Conservation (phyloP, 1,140 invertebrate species). For the Alviniconcha marisindica region DNA sequence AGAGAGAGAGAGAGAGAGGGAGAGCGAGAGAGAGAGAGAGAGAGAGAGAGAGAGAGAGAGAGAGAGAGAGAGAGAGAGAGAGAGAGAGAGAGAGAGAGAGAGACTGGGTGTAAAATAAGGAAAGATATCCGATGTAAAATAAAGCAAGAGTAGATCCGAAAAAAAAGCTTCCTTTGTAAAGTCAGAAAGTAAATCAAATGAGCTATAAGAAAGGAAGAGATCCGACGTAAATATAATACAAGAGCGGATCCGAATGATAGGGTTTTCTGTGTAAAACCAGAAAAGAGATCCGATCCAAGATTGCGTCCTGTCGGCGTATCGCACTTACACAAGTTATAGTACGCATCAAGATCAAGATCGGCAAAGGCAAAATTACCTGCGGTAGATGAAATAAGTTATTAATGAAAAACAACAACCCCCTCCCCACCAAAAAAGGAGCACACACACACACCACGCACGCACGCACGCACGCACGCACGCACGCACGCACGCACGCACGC, state of each 20-base stretch:
- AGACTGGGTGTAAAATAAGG: too few species aligned
- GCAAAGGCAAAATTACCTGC: too few species aligned
- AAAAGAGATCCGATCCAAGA: too few species aligned
- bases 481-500: slow-evolving; percentile 4
- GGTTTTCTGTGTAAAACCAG: too few species aligned
- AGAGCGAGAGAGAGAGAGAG: neutral
- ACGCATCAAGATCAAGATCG: too few species aligned
- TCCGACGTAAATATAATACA: too few species aligned
- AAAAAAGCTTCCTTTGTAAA: too few species aligned
- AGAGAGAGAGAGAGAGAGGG: neutral
- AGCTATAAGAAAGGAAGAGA: too few species aligned
- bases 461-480: neutral
- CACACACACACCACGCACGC: neutral
- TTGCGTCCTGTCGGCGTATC: too few species aligned
- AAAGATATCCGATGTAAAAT: neutral
- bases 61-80: slow-evolving; percentile 9
- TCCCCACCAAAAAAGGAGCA: neutral
- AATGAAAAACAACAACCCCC: neutral
- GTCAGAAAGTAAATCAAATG: too few species aligned
- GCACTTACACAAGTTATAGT: too few species aligned
- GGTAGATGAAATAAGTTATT: neutral
- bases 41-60: neutral
- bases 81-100: slow-evolving; percentile 10
- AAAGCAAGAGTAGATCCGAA: neutral
- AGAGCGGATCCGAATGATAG: too few species aligned